These are phyloP conservation scores for Zootermopsis nevadensis DNA, from an alignment of 2,888 invertebrate genomes.

Conservation along the genomic window DNA sequence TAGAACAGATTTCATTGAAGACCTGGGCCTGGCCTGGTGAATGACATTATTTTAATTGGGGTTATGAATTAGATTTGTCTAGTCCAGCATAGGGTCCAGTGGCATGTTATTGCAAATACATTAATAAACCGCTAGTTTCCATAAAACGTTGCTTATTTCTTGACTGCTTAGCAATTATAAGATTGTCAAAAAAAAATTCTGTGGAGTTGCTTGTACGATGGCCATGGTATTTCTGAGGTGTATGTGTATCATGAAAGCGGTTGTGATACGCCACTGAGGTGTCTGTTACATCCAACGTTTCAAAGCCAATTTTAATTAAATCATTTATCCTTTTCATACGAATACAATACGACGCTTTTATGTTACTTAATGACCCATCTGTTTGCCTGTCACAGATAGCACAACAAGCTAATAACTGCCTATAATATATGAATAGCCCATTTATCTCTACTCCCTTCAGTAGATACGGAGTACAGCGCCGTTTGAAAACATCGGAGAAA, in stretches of 20 bases:
- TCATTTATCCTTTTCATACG: conserved; percentile 1
- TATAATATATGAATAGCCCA: conserved; percentile 28
- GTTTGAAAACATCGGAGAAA: background rate
- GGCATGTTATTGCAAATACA: too few relatives aligned
- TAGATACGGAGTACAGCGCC: background rate
- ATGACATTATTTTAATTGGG: too few relatives aligned
- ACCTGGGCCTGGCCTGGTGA: too few relatives aligned
- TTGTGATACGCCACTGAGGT: background rate
- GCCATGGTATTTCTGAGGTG: too few relatives aligned
- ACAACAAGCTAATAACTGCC: conserved; percentile 17
- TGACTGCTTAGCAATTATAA: too few relatives aligned
- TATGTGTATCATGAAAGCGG: background rate
- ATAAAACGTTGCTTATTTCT: too few relatives aligned
- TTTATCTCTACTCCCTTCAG: background rate
- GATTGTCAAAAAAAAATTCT: too few relatives aligned
- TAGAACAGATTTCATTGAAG: too few relatives aligned
- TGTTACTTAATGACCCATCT: conserved; percentile 17
- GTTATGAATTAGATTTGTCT: too few relatives aligned
- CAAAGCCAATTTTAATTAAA: conserved; percentile 19
- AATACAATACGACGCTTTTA: background rate
- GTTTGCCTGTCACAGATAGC: conserved; percentile 29
- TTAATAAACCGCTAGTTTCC: too few relatives aligned
- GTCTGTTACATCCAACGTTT: background rate
- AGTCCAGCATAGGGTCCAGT: too few relatives aligned
- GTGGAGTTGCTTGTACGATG: too few relatives aligned